These are phyloP conservation scores for Candidula unifasciata DNA, from an alignment of 2,888 invertebrate genomes.

Conservation along the genomic window DNA sequence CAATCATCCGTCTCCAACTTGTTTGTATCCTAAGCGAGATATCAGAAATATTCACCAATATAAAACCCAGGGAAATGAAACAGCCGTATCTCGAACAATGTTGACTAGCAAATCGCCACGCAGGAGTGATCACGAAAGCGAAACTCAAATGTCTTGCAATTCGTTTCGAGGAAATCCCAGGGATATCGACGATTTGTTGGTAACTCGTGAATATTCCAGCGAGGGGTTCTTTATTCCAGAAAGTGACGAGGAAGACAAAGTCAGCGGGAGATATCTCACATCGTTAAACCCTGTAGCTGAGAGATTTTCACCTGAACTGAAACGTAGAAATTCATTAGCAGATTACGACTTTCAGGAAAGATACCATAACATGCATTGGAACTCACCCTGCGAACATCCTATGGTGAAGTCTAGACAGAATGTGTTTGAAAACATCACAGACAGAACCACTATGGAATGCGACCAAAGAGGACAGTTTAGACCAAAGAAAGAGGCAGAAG, in stretches of 20 bases:
- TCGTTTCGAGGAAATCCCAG: too few relatives aligned
- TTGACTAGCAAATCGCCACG: too few relatives aligned
- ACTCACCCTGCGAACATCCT: too few relatives aligned
- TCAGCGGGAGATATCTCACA: background rate
- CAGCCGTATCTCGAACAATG: too few relatives aligned
- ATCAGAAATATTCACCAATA: background rate
- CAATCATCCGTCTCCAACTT: background rate
- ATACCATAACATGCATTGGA: background rate
- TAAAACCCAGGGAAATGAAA: too few relatives aligned
- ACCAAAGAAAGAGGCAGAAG: too few relatives aligned
- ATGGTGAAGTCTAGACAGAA: too few relatives aligned
- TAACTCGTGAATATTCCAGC: background rate
- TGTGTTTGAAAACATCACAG: too few relatives aligned
- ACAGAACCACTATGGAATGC: too few relatives aligned
- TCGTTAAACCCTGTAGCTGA: background rate
- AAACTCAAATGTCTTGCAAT: too few relatives aligned
- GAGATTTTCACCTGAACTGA: background rate
- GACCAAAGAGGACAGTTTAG: background rate
- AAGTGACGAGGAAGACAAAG: background rate
- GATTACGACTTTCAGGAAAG: background rate
- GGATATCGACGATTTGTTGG: background rate
- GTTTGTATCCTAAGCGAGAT: background rate
- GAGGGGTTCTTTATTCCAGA: slow-evolving; percentile 7
- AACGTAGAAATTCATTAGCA: background rate
- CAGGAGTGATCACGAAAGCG: too few relatives aligned